A percentile compares a stretch with the other conserved stretches of the same genome.
These are phyloP conservation scores for Pissodes strobi DNA, from an alignment of 1,140 invertebrate genomes.

Conservation along the genomic window DNA sequence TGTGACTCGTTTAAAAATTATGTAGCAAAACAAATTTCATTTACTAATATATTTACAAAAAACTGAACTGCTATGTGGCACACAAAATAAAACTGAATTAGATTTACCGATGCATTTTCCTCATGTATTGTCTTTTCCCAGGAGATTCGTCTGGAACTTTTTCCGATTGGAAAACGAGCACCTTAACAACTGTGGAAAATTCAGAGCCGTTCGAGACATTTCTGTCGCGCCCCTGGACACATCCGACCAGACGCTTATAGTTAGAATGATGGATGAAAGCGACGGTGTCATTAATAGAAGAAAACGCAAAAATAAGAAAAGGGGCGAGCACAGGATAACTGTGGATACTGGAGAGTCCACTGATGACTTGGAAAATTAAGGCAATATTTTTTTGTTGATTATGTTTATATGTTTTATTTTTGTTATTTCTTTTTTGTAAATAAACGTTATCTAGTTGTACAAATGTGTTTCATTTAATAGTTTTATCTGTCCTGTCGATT, in stretches of 20 bases:
- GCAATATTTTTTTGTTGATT: background rate
- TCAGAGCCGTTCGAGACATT: constrained; percentile 97
- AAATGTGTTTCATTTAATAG: no score
- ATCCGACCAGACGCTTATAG: constrained; percentile 86
- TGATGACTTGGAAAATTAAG: constrained; percentile 52
- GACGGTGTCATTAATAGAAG: constrained; percentile 83
- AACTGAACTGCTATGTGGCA: background rate
- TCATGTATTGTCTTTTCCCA: constrained; percentile 53
- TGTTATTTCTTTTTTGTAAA: constrained; percentile 5
- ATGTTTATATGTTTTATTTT: background rate
- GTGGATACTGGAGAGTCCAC: constrained; percentile 58
- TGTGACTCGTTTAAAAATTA: no score
- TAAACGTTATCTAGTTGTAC: no score
- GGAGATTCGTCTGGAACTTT: constrained; percentile 99
- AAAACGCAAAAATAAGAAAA: constrained; percentile 58
- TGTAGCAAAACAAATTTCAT: no score
- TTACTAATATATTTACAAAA: background rate
- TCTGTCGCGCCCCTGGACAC: constrained; percentile 96
- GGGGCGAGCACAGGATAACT: constrained; percentile 47
- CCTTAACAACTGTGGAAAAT: constrained; percentile 99
- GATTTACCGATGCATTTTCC: background rate
- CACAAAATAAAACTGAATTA: background rate
- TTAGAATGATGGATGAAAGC: constrained; percentile 95
- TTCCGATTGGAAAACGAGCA: constrained; percentile 99
- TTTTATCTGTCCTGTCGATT: no score